Evolutionary conservation across 2,113 vertebrate genomes (phyloP), one percentile per base, ranked within the genome.

Genomic region (Hassar affinis): DNA sequence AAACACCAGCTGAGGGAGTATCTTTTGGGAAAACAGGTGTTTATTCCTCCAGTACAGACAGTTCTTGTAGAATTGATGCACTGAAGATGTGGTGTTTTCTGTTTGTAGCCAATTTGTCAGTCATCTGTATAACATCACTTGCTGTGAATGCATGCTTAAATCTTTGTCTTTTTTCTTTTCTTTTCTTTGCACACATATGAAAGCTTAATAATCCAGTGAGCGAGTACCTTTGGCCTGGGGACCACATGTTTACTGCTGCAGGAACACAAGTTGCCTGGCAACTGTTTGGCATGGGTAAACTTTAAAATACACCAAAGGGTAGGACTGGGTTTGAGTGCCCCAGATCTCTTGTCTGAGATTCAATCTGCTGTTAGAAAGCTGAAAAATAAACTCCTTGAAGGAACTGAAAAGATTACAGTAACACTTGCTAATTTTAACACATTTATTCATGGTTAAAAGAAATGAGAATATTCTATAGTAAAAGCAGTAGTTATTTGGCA

Each of bases 211-310:
- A 81, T 84, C 77, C 72, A 71, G 68, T 80, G 85, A 87, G 64
- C 66, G 62, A 71, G 51, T 82, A 56, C 78, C 68, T 56, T 76
- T 54, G 76, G 64, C 66, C 69, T 80, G 38, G 86, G 81, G 85
- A 87, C 64, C 33, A 38, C 78, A 71, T 87, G 85, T 86, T 88
- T 88, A 88, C 71, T 59, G 30, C 83, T 80, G 83, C 42, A 75
- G 57, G 72, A 83, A 81, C 14, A 42, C 1, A 15, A 15, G 83
- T 86, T 86, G 85, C 88, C 66, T 80, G 35, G 87, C 85, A 89
- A 89, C 87, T 51, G 74, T 54, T 85, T 47, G 64, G 79, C 78
- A 84, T 17, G 38, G 85, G 83, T 85, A 79, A 54, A 68, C 49
- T 85, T 74, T 79, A 79, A 68, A 80, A 80, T 69, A 83, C 49